phyloP scores from a whole-genome alignment of 2,888 invertebrate genomes.

The Tenthredo amoena region DNA sequence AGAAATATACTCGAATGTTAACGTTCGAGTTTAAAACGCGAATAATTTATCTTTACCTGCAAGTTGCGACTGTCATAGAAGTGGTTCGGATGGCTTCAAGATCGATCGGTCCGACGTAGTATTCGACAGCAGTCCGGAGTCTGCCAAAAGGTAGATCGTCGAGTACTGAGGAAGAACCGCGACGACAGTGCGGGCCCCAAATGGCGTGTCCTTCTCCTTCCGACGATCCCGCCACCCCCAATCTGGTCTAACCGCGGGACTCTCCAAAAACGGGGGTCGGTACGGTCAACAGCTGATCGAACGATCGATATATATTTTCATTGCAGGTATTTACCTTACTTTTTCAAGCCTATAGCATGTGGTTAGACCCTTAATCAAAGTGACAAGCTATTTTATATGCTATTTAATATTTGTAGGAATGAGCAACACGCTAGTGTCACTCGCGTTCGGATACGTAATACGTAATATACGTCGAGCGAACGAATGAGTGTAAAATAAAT shows the following conservation, averaged over 20 bases:
- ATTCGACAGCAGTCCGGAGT: conserved; percentile 1
- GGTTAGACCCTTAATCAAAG: conserved; percentile 49
- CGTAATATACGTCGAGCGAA: background rate
- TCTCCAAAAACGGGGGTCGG: conserved; percentile 41
- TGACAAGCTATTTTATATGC: conserved; percentile 42
- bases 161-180: conserved; percentile 37
- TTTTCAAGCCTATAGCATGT: conserved; percentile 36
- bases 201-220: conserved; percentile 46
- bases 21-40: background rate
- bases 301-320: conserved; percentile 49
- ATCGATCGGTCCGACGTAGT: conserved; percentile 14
- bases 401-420: background rate
- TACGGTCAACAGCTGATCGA: conserved; percentile 52
- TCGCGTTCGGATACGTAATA: background rate
- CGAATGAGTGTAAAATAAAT: background rate
- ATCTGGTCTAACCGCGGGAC: conserved; percentile 33
- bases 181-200: conserved; percentile 36
- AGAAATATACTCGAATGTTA: background rate
- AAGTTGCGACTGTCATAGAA: conserved; percentile 50
- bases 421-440: conserved; percentile 14
- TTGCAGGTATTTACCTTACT: conserved; percentile 13
- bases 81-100: conserved; percentile 44
- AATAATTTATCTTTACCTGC: conserved; percentile 38
- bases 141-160: conserved; percentile 30
- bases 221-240: conserved; percentile 43